phyloP scores from a whole-genome alignment of 2,888 invertebrate genomes.

The Therioaphis trifolii region DNA sequence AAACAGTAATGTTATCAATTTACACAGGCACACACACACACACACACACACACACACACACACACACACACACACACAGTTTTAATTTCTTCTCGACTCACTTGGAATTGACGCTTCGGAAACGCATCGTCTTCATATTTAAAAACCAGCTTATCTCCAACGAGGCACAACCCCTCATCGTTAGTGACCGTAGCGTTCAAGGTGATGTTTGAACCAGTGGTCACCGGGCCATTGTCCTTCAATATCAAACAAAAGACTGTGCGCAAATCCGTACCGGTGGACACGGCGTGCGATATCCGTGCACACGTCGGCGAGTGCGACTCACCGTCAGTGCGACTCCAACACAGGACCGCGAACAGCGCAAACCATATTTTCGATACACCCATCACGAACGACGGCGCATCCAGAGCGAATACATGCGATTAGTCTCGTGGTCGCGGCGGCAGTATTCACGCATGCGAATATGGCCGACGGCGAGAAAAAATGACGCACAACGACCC shows the following conservation, averaged over 20 bases:
- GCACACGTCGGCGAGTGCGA: neutral
- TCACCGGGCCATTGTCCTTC: conserved; percentile 76
- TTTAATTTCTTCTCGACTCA: too few relatives aligned
- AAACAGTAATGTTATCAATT: too few relatives aligned
- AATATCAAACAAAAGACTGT: conserved; percentile 69
- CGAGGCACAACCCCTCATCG: conserved; percentile 65
- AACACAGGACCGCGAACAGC: neutral
- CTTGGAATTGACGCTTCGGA: neutral
- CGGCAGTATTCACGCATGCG: too few relatives aligned
- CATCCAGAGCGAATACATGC: too few relatives aligned
- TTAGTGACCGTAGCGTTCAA: conserved; percentile 75
- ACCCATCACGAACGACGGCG: conserved; percentile 1
- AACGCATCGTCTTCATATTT: conserved; percentile 40
- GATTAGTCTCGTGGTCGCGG: too few relatives aligned
- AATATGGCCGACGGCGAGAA: too few relatives aligned
- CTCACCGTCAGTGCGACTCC: conserved; percentile 11
- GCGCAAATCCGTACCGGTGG: too few relatives aligned
- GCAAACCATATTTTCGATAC: conserved; percentile 36
- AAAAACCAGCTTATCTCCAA: neutral
- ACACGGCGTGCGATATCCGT: too few relatives aligned
- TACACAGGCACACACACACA: too few relatives aligned
- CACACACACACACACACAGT: too few relatives aligned
- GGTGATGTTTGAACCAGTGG: conserved; percentile 78
- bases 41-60: too few relatives aligned
- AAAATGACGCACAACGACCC: too few relatives aligned